Conservation (phyloP, 2,113 vertebrate species). For the Engraulis encrasicolus region DNA sequence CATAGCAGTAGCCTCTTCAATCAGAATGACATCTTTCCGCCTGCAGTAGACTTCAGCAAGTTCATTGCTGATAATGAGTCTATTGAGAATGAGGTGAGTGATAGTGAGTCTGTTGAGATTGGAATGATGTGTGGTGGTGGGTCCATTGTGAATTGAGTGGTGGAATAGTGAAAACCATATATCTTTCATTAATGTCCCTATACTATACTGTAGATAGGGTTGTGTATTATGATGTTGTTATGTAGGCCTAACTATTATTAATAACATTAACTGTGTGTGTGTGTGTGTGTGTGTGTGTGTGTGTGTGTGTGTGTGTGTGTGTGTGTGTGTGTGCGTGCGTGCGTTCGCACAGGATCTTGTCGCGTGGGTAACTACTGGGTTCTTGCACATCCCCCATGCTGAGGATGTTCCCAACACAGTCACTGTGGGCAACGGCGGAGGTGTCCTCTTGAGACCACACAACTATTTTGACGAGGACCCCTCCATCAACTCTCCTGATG, state of each 20-base stretch:
- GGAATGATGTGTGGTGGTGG: background rate
- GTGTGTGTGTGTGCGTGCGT: background rate
- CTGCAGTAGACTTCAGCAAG: conserved; percentile 81
- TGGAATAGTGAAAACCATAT: too few species aligned
- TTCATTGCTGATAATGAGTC: conserved; percentile 85
- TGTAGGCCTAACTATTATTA: too few species aligned
- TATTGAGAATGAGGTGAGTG: conserved; percentile 82
- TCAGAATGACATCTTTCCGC: conserved; percentile 86
- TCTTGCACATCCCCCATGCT: conserved; percentile 90
- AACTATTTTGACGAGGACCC: conserved; percentile 93
- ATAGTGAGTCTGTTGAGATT: background rate
- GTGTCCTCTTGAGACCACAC: conserved; percentile 88
- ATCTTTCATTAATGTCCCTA: too few species aligned
- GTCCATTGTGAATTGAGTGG: too few species aligned
- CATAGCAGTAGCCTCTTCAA: conserved; percentile 86
- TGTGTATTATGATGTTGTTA: background rate
- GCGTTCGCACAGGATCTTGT: conserved; percentile 71
- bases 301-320: conserved; percentile 19
- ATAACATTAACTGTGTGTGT: conserved; percentile 15
- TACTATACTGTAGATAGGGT: too few species aligned
- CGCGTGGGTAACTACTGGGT: conserved; percentile 83
- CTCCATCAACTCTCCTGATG: conserved; percentile 83
- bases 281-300: conserved; percentile 19
- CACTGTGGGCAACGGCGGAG: conserved; percentile 82
- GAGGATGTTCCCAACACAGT: conserved; percentile 94